These are phyloP conservation scores for Hypena proboscidalis DNA, from an alignment of 2,888 invertebrate genomes.

Conservation along the genomic window DNA sequence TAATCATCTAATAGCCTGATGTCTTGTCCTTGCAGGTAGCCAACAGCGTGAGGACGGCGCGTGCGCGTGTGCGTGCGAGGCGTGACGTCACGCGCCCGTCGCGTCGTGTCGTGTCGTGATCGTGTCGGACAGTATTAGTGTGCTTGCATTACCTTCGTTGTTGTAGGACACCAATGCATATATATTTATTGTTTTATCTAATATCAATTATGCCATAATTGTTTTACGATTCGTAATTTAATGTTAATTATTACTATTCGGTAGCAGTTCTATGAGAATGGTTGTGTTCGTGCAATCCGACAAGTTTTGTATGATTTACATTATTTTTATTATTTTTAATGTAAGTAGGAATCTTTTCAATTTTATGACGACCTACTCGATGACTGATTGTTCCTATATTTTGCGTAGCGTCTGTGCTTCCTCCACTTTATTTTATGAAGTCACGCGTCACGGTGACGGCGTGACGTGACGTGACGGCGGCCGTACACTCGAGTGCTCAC, in stretches of 20 bases:
- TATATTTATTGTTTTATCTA: slow-evolving; percentile 68
- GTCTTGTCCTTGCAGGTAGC: slow-evolving; percentile 57
- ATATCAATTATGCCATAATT: slow-evolving; percentile 78
- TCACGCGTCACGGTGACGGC: not conserved
- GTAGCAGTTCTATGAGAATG: slow-evolving; percentile 50
- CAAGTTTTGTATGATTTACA: slow-evolving; percentile 57
- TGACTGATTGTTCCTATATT: slow-evolving; percentile 68
- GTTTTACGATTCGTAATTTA: slow-evolving; percentile 74
- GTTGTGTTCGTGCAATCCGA: slow-evolving; percentile 53
- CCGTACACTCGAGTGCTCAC: slow-evolving; percentile 52
- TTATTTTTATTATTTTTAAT: slow-evolving; percentile 54
- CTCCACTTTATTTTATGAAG: slow-evolving; percentile 32
- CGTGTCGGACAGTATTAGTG: slow-evolving; percentile 36
- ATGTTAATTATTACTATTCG: slow-evolving; percentile 63
- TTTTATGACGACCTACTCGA: slow-evolving; percentile 60
- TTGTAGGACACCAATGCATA: slow-evolving; percentile 54
- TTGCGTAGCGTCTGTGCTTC: slow-evolving; percentile 60
- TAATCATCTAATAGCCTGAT: not conserved
- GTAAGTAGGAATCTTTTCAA: slow-evolving; percentile 63
- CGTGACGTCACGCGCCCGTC: slow-evolving; percentile 7
- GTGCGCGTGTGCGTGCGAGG: slow-evolving; percentile 12
- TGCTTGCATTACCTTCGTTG: slow-evolving; percentile 9
- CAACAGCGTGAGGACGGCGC: slow-evolving; percentile 46
- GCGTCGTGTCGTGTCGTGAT: too few relatives aligned
- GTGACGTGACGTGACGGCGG: not conserved